Conservation (phyloP, 2,888 invertebrate species). For the Mamestra brassicae region DNA sequence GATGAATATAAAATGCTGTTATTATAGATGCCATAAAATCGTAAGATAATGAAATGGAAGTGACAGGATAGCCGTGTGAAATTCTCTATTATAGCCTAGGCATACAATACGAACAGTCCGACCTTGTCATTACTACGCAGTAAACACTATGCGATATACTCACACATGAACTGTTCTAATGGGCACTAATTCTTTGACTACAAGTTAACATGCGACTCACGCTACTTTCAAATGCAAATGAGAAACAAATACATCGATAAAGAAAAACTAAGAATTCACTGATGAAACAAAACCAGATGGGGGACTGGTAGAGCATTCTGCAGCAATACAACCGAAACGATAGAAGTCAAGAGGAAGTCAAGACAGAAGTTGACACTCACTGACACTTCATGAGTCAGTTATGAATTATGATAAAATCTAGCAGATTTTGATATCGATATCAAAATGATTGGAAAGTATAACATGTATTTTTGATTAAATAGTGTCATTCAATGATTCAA, state of each 20-base stretch:
- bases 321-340: no score
- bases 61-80: constrained; percentile 28
- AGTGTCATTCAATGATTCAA: constrained; percentile 1
- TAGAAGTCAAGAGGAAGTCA: background rate
- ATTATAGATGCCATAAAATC: background rate
- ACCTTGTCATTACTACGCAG: constrained; percentile 70
- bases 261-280: constrained; percentile 3
- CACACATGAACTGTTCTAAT: constrained; percentile 61
- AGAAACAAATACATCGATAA: constrained; percentile 26
- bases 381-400: background rate
- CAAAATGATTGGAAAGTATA: background rate
- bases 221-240: constrained; percentile 43
- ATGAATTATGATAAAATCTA: background rate
- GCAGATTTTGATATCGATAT: constrained; percentile 5
- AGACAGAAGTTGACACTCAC: background rate
- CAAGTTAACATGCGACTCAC: constrained; percentile 51
- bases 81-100: constrained; percentile 38
- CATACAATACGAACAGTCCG: constrained; percentile 51
- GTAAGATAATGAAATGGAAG: constrained; percentile 9
- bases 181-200: constrained; percentile 67
- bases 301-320: background rate
- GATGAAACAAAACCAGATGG: background rate
- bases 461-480: background rate
- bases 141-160: constrained; percentile 39
- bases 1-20: background rate